phyloP scores from a whole-genome alignment of 2,113 vertebrate species.

The Leucoraja erinaceus region DNA sequence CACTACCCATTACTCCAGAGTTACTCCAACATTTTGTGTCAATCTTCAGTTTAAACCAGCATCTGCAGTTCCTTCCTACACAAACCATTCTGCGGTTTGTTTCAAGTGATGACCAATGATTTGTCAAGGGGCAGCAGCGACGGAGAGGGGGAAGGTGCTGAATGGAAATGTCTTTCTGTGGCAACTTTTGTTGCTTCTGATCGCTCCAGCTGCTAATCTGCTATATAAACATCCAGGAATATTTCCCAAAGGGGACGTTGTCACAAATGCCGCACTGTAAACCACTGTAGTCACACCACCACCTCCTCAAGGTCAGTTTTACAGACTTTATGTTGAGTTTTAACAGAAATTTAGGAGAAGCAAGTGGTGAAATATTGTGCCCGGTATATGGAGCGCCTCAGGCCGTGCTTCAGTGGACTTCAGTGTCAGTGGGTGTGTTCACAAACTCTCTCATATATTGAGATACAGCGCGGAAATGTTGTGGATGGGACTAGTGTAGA shows the following conservation, averaged over 20 bases:
- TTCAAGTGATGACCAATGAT: neutral
- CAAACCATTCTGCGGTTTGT: too few relatives aligned
- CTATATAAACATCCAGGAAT: neutral
- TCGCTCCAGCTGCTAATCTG: too few relatives aligned
- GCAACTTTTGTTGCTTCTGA: neutral
- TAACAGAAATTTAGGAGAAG: neutral
- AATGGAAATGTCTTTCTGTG: neutral
- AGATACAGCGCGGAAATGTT: too few relatives aligned
- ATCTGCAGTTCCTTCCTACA: too few relatives aligned
- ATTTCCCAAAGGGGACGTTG: neutral
- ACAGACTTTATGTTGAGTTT: neutral
- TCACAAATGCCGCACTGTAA: neutral
- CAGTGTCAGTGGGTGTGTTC: neutral
- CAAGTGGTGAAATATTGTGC: neutral
- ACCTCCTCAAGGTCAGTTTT: neutral
- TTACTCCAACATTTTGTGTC: too few relatives aligned
- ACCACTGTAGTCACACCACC: neutral
- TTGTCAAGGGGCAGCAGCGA: neutral
- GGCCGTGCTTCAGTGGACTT: neutral
- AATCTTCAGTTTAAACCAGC: too few relatives aligned
- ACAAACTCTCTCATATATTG: neutral
- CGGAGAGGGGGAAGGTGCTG: neutral
- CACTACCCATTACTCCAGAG: too few relatives aligned
- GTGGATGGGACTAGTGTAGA: too few relatives aligned
- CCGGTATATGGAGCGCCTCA: neutral